phyloP scores from a whole-genome alignment of 1,140 invertebrate genomes.

The Archivesica marissinica region DNA sequence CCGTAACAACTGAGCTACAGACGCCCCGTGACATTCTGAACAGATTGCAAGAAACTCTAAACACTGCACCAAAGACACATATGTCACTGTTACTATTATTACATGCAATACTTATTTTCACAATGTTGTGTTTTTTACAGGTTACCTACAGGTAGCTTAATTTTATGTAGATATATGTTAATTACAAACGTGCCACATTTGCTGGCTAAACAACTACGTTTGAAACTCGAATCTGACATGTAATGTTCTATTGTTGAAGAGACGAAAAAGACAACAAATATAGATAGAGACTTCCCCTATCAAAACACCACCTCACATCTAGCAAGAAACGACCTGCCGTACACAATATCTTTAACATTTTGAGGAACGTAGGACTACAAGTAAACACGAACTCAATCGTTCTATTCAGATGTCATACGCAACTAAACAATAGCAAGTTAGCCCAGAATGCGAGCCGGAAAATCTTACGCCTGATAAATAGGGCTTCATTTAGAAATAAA shows the following conservation, averaged over 20 bases:
- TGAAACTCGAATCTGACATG: conserved; percentile 11
- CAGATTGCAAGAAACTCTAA: no score
- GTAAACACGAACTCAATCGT: conserved; percentile 30
- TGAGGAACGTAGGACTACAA: conserved; percentile 20
- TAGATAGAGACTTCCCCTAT: background rate
- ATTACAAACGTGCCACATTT: background rate
- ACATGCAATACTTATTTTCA: no score
- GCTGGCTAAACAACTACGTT: background rate
- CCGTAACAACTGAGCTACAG: no score
- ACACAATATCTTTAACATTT: background rate
- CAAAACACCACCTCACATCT: conserved; percentile 28
- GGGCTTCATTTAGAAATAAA: conserved; percentile 54
- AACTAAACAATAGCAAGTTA: conserved; percentile 28
- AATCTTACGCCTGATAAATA: conserved; percentile 33
- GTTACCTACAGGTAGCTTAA: no score
- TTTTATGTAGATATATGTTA: background rate
- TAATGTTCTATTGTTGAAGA: background rate
- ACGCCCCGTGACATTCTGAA: no score
- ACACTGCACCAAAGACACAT: no score
- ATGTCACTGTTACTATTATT: no score
- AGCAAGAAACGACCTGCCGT: background rate
- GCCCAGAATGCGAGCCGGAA: conserved; percentile 12
- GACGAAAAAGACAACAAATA: conserved; percentile 15
- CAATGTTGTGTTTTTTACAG: no score
- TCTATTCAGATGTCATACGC: conserved; percentile 48